phyloP scores from a whole-genome alignment of 2,113 vertebrate species.

The Passer montanus region DNA sequence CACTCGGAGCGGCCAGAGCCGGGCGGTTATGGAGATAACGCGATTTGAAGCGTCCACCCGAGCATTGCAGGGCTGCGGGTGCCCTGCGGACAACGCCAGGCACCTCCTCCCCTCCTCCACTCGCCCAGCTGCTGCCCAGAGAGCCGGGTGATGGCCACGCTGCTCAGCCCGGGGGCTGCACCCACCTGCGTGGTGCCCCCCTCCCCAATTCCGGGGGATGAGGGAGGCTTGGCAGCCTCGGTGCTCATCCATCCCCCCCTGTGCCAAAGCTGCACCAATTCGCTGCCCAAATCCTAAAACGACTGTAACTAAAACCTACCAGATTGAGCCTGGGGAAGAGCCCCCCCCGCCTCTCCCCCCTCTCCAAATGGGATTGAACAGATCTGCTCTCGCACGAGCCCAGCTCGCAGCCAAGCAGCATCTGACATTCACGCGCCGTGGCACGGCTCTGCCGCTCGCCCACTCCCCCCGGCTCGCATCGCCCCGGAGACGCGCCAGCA shows the following conservation, averaged over 20 bases:
- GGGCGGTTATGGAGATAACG: conserved; percentile 58
- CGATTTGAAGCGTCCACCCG: conserved; percentile 54
- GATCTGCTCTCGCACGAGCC: conserved; percentile 30
- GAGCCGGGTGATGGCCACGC: rapidly evolving
- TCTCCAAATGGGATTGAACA: conserved; percentile 50
- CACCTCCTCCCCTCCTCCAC: conserved; percentile 35
- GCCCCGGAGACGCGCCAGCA: neutral
- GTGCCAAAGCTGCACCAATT: conserved; percentile 41
- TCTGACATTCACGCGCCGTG: conserved; percentile 44
- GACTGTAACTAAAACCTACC: conserved; percentile 60
- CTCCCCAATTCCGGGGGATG: neutral
- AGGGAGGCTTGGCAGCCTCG: conserved; percentile 19
- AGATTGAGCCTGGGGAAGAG: conserved; percentile 34
- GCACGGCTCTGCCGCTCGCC: conserved; percentile 50
- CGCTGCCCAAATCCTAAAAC: conserved; percentile 52
- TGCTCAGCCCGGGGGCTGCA: neutral
- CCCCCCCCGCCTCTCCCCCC: neutral
- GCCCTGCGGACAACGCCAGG: conserved; percentile 46
- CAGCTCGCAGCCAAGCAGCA: conserved; percentile 53
- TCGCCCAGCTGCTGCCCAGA: conserved; percentile 15
- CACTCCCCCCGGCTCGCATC: conserved; percentile 21
- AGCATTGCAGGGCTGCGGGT: conserved; percentile 50
- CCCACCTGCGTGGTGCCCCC: neutral
- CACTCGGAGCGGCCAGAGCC: conserved; percentile 50
- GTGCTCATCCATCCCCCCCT: neutral